Evolutionary conservation across 2,113 vertebrate species (phyloP).

Genomic region (Cottus gobio): DNA sequence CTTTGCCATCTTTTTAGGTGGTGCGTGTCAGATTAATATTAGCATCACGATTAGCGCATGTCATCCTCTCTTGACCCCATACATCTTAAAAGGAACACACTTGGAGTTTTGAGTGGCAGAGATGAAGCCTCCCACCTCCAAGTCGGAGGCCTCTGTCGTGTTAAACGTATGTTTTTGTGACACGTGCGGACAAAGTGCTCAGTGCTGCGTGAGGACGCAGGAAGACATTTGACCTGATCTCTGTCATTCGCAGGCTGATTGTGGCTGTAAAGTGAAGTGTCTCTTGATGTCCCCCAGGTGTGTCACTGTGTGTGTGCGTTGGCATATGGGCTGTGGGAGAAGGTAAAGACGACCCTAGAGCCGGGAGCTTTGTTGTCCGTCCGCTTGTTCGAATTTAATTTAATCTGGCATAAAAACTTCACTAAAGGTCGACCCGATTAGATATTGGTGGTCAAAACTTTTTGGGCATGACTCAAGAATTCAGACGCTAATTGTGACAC

Average conservation of each 20-base stretch:
- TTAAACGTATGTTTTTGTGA: constrained; percentile 67
- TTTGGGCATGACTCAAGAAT: background rate
- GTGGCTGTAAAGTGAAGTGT: constrained; percentile 34
- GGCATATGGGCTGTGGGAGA: background rate
- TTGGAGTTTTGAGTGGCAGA: constrained; percentile 67
- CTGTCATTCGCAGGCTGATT: constrained; percentile 58
- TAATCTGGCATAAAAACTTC: too few species aligned
- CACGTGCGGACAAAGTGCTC: constrained; percentile 71
- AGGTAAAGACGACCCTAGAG: background rate
- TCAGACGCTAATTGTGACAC: background rate
- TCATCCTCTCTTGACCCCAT: constrained; percentile 38
- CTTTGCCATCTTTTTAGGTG: constrained; percentile 20
- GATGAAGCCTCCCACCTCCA: constrained; percentile 54
- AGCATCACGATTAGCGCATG: constrained; percentile 26
- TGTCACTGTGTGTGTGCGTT: constrained; percentile 20
- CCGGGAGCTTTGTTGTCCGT: background rate
- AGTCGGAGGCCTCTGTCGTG: constrained; percentile 72
- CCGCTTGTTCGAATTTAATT: too few species aligned
- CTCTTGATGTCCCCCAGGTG: constrained; percentile 15
- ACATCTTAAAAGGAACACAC: constrained; percentile 29
- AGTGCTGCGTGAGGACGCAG: constrained; percentile 27
- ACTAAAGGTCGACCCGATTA: background rate
- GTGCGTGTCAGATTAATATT: constrained; percentile 44
- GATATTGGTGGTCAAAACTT: background rate
- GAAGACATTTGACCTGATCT: constrained; percentile 73